Evolutionary conservation across 2,797 vertebrate species (phyloP).

Genomic region (Intellagama lesueurii): DNA sequence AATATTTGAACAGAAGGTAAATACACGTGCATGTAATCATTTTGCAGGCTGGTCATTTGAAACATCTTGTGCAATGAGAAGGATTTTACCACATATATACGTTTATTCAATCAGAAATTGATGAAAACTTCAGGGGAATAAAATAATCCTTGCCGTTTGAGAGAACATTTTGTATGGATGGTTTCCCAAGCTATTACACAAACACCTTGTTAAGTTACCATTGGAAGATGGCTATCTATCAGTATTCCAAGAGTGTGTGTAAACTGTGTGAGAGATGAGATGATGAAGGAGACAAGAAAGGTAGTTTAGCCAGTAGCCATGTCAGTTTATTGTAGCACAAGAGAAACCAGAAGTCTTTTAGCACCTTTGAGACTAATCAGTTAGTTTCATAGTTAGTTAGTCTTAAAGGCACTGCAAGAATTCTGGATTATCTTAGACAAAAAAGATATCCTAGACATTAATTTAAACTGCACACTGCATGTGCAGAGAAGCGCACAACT

Average conservation of each 20-base stretch:
- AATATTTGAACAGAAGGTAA: neutral
- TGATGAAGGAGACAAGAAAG: neutral
- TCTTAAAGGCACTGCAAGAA: too few species aligned
- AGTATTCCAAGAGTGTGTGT: neutral
- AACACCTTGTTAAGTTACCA: neutral
- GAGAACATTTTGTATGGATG: neutral
- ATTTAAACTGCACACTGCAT: neutral
- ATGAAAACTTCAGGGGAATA: neutral
- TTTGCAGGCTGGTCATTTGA: neutral
- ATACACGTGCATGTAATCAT: neutral
- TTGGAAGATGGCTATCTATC: neutral
- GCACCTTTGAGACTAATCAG: too few species aligned
- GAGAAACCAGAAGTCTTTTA: too few species aligned
- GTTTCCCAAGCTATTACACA: neutral
- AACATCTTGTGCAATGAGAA: neutral
- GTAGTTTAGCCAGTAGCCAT: too few species aligned
- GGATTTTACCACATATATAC: neutral
- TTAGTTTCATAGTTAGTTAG: too few species aligned
- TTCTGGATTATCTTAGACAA: neutral
- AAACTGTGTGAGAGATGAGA: neutral
- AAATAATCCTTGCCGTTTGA: neutral
- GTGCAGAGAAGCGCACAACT: neutral
- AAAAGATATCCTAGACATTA: neutral
- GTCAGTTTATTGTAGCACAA: too few species aligned
- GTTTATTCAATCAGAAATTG: neutral